phyloP scores from a whole-genome alignment of 2,797 vertebrate species.

The Aeoliscus strigatus region DNA sequence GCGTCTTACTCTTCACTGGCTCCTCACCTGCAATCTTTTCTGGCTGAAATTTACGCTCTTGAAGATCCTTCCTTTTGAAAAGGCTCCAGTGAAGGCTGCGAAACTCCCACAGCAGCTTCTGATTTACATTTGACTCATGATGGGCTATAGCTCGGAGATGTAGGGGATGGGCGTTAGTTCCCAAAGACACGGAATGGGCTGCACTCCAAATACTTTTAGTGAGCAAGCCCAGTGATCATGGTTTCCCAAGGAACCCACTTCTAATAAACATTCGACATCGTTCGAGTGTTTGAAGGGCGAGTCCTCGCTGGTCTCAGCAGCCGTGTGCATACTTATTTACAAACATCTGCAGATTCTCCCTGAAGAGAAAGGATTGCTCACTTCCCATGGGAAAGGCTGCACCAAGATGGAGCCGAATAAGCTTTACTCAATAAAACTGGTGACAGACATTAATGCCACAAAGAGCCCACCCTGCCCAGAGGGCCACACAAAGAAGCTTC shows the following conservation, averaged over 20 bases:
- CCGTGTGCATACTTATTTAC: constrained; percentile 51
- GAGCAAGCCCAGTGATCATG: constrained; percentile 43
- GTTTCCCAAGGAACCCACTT: constrained; percentile 58
- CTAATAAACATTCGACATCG: constrained; percentile 51
- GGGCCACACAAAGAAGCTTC: constrained; percentile 1
- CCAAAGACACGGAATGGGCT: constrained; percentile 26
- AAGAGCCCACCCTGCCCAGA: constrained; percentile 2
- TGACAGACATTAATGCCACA: constrained; percentile 23
- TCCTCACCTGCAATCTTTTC: too few species aligned
- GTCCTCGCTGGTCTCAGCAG: constrained; percentile 29
- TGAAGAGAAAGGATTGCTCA: constrained; percentile 38
- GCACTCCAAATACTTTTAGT: constrained; percentile 31
- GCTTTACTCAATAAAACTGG: constrained; percentile 21
- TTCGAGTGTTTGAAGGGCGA: constrained; percentile 45
- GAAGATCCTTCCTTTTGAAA: too few species aligned
- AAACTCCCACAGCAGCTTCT: constrained; percentile 12
- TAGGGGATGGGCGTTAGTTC: constrained; percentile 21
- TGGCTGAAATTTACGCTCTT: too few species aligned
- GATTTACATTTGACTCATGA: constrained; percentile 23
- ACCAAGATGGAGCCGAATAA: constrained; percentile 32
- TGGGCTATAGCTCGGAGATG: not conserved
- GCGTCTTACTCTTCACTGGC: too few species aligned
- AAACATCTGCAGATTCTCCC: constrained; percentile 60
- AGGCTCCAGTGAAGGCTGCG: constrained; percentile 2
- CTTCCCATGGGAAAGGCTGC: constrained; percentile 57